Evolutionary conservation across 2,797 vertebrate genomes (phyloP).

Genomic region (Mormyrus proboscirostris): DNA sequence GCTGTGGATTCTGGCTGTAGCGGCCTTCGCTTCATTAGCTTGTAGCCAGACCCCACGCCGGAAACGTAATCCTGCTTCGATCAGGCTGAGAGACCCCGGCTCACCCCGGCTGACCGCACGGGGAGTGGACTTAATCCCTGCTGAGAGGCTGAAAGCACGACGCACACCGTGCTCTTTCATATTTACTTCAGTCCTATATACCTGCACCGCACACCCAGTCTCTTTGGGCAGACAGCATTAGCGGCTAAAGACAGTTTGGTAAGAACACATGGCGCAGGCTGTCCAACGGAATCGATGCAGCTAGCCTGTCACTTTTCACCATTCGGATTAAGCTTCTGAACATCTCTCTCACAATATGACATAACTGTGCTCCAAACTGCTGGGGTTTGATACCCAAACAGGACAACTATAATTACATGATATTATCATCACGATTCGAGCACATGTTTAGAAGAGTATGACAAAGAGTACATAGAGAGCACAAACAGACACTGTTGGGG

Average conservation of each 20-base stretch:
- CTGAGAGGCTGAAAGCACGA: not conserved
- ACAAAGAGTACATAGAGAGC: not conserved
- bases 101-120: not conserved
- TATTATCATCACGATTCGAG: not conserved
- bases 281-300: not conserved
- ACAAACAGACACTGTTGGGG: not conserved
- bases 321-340: not conserved
- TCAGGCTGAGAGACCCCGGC: not conserved
- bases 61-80: not conserved
- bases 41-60: not conserved
- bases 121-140: not conserved
- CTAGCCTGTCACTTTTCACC: not conserved
- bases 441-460: not conserved
- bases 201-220: not conserved
- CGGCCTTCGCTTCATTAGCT: not conserved
- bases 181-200: not conserved
- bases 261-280: not conserved
- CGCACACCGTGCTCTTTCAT: not conserved
- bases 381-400: not conserved
- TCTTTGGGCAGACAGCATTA: not conserved
- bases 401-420: not conserved
- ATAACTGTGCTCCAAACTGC: not conserved
- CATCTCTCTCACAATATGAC: not conserved
- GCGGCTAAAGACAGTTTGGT: not conserved
- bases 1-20: not conserved